Evolutionary conservation across 2,888 invertebrate genomes (phyloP), one percentile per base, ranked within the genome.

Genomic region (Omphaloscelis lunosa): DNA sequence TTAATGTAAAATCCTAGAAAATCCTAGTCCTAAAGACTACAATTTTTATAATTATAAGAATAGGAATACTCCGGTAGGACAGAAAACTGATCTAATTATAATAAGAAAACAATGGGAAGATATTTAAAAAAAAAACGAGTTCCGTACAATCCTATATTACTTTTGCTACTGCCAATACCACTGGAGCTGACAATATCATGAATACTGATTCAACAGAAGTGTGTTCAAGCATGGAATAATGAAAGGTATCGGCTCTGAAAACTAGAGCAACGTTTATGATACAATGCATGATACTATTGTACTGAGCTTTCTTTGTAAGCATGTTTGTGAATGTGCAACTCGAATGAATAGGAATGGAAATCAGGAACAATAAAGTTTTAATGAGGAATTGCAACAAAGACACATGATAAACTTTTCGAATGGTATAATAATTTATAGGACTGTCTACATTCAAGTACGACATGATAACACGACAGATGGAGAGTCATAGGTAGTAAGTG

Each of bases 271-370:
- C 63, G 75, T 12, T 12, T 59, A 62, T 71, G 67, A 70, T 71
- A 77, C 87, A 80, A 73, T 82, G 68, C 72, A 68, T 80, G 77
- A 59, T 61, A 65, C 68, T 66, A 76, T 80, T 86, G 70, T 80
- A 15, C 34, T 12, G 59, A 59, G 75, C 23, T 65, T 66, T 72
- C 77, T 73, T 80, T 86, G 83, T 72, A 20, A 41, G 59, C 41
- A 34, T 41, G 70, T 63, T 72, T 65, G 72, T 72, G 69, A 72
- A 65, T 62, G 59, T 62, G 41, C n/a, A 59, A 17, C 11, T 59
- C 12, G 27, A 56, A 15, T 61, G 68, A 72, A 79, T 45, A 3
- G 65, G 27, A 67, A 58, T 79, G 41, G n/a, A 45, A 72, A 61
- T 66, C 48, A 39, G 20, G 53, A 27, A 76, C 72, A 41, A 56